Percentiles rank a stretch among this genome's conserved stretches.
Conservation (phyloP, 2,888 invertebrate genomes). For the Meteorus colon region DNA sequence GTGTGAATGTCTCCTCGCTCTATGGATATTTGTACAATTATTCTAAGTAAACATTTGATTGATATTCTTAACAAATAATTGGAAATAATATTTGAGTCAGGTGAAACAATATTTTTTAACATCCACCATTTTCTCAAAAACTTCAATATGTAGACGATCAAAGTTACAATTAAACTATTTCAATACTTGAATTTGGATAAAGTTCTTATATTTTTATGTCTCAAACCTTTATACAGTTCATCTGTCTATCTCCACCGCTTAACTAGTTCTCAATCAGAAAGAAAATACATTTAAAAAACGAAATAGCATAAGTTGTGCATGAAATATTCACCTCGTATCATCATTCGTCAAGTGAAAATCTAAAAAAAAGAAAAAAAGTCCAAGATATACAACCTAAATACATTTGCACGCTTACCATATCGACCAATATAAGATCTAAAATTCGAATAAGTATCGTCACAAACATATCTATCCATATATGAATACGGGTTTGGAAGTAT, state of each 20-base stretch:
- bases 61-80: conserved; percentile 61
- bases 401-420: not conserved
- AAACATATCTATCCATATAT: not conserved
- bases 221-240: conserved; percentile 48
- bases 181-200: conserved; percentile 51
- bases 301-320: not conserved
- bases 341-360: not conserved
- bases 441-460: not conserved
- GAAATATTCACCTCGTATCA: not conserved
- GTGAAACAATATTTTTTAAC: conserved; percentile 39
- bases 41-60: conserved; percentile 34
- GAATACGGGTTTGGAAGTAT: not conserved
- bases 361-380: not conserved
- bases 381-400: not conserved
- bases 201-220: conserved; percentile 37
- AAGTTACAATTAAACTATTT: conserved; percentile 43
- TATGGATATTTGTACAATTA: conserved; percentile 67
- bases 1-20: conserved; percentile 55
- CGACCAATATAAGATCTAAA: not conserved
- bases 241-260: not conserved
- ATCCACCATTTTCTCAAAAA: conserved; percentile 45
- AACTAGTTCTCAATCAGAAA: not conserved
- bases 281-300: not conserved
- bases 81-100: conserved; percentile 56
- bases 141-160: conserved; percentile 48